Percentiles rank a stretch among this genome's conserved stretches.
Evolutionary conservation across 2,113 vertebrate genomes (phyloP).

Genomic region (Alligator mississippiensis): DNA sequence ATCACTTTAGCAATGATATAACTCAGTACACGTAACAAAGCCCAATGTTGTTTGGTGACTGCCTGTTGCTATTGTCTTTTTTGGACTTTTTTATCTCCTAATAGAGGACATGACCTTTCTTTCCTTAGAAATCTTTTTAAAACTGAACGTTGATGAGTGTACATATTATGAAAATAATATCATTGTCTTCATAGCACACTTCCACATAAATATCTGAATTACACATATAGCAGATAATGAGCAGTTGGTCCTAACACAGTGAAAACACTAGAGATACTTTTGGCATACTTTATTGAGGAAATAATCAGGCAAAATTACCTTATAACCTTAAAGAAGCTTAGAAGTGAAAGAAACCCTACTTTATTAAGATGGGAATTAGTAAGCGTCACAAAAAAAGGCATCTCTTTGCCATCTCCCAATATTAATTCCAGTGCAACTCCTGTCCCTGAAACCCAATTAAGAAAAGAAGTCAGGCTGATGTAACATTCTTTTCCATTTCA

Average conservation of each 20-base stretch:
- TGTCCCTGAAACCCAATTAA: background rate
- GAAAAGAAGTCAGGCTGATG: no score
- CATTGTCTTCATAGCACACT: background rate
- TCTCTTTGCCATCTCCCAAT: no score
- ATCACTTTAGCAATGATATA: no score
- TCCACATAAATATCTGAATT: background rate
- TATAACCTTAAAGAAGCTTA: background rate
- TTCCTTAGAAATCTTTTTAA: background rate
- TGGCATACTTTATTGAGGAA: background rate
- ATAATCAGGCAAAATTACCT: background rate
- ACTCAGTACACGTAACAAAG: no score
- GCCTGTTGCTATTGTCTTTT: background rate
- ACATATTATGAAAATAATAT: background rate
- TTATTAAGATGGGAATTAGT: background rate
- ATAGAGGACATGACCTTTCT: rapidly evolving
- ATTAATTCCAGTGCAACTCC: background rate
- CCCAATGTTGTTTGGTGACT: no score
- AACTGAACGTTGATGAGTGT: background rate
- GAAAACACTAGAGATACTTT: background rate
- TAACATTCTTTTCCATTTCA: background rate
- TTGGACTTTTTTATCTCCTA: rapidly evolving
- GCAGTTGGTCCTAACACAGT: background rate
- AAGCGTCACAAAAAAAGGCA: background rate
- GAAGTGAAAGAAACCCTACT: background rate
- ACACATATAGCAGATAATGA: background rate